These are phyloP conservation scores for Osmoderma eremita DNA, from an alignment of 2,888 invertebrate genomes.

Conservation along the genomic window DNA sequence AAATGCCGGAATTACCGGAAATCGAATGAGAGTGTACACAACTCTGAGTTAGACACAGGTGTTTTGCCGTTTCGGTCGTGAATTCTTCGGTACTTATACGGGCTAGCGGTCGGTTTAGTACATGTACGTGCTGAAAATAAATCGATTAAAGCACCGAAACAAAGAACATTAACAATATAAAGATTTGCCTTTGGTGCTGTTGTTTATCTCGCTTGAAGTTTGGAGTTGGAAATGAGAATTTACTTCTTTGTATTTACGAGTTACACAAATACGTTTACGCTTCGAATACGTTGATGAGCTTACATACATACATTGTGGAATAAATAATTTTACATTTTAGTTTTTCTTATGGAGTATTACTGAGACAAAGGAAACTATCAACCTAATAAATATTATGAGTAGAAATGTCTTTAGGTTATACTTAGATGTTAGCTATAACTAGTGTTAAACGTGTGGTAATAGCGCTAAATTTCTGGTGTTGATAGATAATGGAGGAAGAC, in stretches of 20 bases:
- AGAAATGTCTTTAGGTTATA: neutral
- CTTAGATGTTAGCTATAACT: neutral
- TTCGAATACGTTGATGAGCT: too few species aligned
- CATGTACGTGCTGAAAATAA: neutral
- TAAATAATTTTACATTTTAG: too few species aligned
- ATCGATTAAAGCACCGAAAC: constrained; percentile 10
- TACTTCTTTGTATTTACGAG: neutral
- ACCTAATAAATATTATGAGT: too few species aligned
- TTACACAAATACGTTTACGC: neutral
- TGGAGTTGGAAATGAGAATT: too few species aligned
- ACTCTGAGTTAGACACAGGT: constrained; percentile 31
- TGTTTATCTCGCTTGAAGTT: too few species aligned
- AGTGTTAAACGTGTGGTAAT: neutral
- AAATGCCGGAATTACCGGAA: constrained; percentile 29
- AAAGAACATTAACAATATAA: constrained; percentile 3
- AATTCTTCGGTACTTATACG: constrained; percentile 2
- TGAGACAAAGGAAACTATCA: too few species aligned
- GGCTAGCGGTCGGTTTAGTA: neutral
- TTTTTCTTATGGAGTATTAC: too few species aligned
- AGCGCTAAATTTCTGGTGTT: neutral
- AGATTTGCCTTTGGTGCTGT: neutral
- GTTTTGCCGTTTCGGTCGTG: constrained; percentile 19
- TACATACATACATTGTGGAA: too few species aligned
- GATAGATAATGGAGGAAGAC: constrained; percentile 45
- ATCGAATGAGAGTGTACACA: constrained; percentile 27